Conservation (phyloP, 2,797 vertebrate species). For the Phoxinus dragarum region DNA sequence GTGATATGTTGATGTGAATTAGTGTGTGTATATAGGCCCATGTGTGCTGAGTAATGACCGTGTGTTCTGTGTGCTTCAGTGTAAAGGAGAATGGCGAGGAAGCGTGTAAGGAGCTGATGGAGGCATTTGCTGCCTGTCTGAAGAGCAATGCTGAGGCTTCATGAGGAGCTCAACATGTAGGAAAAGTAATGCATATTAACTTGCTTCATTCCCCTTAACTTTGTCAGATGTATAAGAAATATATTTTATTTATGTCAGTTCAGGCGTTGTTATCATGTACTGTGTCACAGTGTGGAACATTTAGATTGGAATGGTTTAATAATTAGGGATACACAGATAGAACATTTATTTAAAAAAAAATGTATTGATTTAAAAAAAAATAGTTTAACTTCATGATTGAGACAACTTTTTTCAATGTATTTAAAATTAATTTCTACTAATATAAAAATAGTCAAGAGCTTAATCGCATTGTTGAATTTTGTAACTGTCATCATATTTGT, state of each 20-base stretch:
- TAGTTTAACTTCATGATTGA: background rate
- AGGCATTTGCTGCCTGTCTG: slow-evolving; percentile 80
- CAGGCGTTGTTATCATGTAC: background rate
- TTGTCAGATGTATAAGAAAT: background rate
- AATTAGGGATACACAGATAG: background rate
- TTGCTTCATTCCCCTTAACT: background rate
- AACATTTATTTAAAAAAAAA: background rate
- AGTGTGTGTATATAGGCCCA: background rate
- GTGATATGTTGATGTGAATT: background rate
- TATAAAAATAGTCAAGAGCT: background rate
- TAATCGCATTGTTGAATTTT: background rate
- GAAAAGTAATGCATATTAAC: slow-evolving; percentile 44
- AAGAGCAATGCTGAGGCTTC: slow-evolving; percentile 75
- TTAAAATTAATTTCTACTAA: background rate
- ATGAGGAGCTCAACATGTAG: slow-evolving; percentile 68
- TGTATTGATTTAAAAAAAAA: too few relatives aligned
- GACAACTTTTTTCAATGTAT: background rate
- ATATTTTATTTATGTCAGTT: background rate
- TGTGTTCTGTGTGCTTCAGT: slow-evolving; percentile 64
- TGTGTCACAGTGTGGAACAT: background rate
- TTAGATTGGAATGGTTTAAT: background rate
- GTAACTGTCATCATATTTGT: background rate
- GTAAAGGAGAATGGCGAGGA: slow-evolving; percentile 76
- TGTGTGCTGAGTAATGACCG: background rate
- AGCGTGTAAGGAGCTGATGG: slow-evolving; percentile 80